Percentiles rank a stretch among this genome's conserved stretches.
Evolutionary conservation across 2,888 invertebrate genomes (phyloP).

Genomic region (Clitarchus hookeri): DNA sequence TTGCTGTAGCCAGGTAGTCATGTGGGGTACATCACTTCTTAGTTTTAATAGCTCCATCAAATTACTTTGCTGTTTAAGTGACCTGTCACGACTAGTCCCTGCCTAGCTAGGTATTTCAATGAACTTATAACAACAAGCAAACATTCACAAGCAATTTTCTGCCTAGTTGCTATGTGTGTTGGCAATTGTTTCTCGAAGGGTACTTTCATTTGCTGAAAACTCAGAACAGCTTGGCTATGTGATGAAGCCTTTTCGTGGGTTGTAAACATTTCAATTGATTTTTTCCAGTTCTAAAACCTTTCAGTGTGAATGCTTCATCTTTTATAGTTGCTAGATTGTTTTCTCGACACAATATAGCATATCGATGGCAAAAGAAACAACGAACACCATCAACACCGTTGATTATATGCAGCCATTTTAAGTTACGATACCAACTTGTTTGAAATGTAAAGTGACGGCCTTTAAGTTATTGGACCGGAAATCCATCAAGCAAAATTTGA

Average conservation of each 20-base stretch:
- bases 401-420: slow-evolving; percentile 7
- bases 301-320: no score
- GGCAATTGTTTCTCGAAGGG: not conserved
- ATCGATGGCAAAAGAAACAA: not conserved
- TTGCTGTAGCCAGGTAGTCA: not conserved
- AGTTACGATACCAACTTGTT: not conserved
- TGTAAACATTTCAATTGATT: no score
- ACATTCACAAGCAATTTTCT: not conserved
- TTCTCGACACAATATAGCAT: not conserved
- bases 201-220: no score
- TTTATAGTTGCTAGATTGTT: no score
- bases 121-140: not conserved
- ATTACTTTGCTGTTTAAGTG: not conserved
- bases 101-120: not conserved
- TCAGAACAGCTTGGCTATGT: no score
- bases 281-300: no score
- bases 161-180: not conserved
- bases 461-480: not conserved
- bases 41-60: not conserved
- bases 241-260: no score
- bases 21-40: not conserved
- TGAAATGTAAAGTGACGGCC: not conserved
- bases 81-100: not conserved
- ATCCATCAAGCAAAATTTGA: no score
- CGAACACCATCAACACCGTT: no score